phyloP scores from a whole-genome alignment of 2,113 vertebrate genomes.

The Rhadina sibilatrix region DNA sequence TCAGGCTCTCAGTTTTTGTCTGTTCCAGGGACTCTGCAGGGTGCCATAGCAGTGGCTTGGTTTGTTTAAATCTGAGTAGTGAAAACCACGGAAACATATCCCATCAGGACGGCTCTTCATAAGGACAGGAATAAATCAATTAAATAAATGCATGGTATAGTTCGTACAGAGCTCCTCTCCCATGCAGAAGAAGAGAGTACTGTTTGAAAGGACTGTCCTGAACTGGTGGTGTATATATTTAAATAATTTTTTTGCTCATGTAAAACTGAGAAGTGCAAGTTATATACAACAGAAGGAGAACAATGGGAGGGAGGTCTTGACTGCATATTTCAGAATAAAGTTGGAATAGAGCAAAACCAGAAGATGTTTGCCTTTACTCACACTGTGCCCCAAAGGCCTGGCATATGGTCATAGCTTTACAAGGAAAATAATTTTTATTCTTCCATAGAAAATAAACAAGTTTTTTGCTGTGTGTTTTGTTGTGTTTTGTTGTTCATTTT shows the following conservation, averaged over 20 bases:
- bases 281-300: slow-evolving; percentile 1
- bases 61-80: not conserved
- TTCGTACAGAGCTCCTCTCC: not conserved
- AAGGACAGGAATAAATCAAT: slow-evolving; percentile 1
- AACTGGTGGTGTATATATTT: not conserved
- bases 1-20: not conserved
- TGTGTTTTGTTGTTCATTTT: not conserved
- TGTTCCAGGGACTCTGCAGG: not conserved
- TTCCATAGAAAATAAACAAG: slow-evolving; percentile 34
- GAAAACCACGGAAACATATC: not conserved
- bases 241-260: not conserved
- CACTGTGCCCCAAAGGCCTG: slow-evolving; percentile 38
- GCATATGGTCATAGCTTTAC: not conserved
- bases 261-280: not conserved
- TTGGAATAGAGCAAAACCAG: slow-evolving; percentile 38
- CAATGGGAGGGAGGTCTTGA: slow-evolving; percentile 1
- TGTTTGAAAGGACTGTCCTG: not conserved
- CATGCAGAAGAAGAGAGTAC: not conserved
- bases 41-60: not conserved
- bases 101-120: rapidly evolving
- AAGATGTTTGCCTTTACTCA: slow-evolving; percentile 10
- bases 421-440: slow-evolving; percentile 33
- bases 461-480: not conserved
- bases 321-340: slow-evolving; percentile 35
- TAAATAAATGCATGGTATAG: not conserved